Evolutionary conservation across 1,140 invertebrate species (phyloP).

Genomic region (Ephestia elutella): DNA sequence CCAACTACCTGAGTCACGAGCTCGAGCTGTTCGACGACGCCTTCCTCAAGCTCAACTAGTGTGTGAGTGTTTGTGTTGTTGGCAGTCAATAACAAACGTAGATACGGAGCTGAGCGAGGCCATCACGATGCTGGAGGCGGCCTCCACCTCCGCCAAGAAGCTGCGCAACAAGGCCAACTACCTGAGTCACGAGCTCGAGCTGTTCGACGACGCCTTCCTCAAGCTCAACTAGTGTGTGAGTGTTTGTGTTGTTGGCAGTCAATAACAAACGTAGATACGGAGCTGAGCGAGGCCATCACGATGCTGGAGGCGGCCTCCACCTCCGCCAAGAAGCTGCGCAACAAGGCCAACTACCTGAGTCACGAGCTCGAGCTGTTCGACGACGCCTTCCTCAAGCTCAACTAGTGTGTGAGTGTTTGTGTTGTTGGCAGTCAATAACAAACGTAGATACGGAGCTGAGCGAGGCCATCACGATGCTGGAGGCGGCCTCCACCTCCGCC

Average conservation of each 20-base stretch:
- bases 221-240: conserved; percentile 36
- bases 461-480: conserved; percentile 81
- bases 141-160: conserved; percentile 81
- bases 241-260: conserved; percentile 66
- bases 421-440: conserved; percentile 86
- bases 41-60: conserved; percentile 56
- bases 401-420: conserved; percentile 18
- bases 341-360: conserved; percentile 94
- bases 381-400: conserved; percentile 64
- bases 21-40: conserved; percentile 89
- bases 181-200: conserved; percentile 90
- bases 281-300: conserved; percentile 83
- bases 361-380: conserved; percentile 95
- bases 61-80: neutral
- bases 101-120: conserved; percentile 84
- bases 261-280: conserved; percentile 90
- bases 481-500: conserved; percentile 78
- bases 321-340: conserved; percentile 87
- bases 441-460: conserved; percentile 91
- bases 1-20: conserved; percentile 92
- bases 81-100: conserved; percentile 90
- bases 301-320: conserved; percentile 81
- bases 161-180: conserved; percentile 95
- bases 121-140: conserved; percentile 82
- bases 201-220: conserved; percentile 82